Percentiles rank a stretch among this genome's conserved stretches.
Conservation (phyloP, 2,888 invertebrate species). For the Xylocampa areola region DNA sequence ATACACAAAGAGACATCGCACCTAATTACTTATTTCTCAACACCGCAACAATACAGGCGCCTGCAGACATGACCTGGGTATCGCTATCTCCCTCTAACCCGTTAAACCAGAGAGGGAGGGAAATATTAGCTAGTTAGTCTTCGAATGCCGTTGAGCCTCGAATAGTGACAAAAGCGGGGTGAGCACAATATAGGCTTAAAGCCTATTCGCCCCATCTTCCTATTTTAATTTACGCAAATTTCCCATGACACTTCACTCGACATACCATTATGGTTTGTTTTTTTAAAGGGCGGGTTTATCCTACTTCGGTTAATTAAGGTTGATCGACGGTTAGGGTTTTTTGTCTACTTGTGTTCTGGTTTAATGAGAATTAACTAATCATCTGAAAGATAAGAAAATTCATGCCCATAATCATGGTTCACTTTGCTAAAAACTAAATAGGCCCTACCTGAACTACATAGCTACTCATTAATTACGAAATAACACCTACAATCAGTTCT, state of each 20-base stretch:
- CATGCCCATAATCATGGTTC: too few relatives aligned
- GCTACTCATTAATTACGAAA: too few relatives aligned
- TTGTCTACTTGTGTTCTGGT: neutral
- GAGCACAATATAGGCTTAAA: constrained; percentile 79
- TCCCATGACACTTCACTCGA: constrained; percentile 89
- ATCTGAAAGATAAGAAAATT: too few relatives aligned
- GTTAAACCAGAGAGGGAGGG: constrained; percentile 44
- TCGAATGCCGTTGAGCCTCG: constrained; percentile 70
- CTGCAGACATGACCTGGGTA: constrained; percentile 75
- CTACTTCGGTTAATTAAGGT: constrained; percentile 34
- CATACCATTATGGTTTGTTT: constrained; percentile 74
- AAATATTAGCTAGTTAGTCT: constrained; percentile 81
- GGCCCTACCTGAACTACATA: too few relatives aligned
- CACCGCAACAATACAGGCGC: constrained; percentile 76
- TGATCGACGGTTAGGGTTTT: constrained; percentile 36
- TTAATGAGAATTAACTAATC: too few relatives aligned
- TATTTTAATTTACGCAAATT: constrained; percentile 90
- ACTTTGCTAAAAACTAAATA: too few relatives aligned
- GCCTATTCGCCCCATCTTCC: constrained; percentile 88
- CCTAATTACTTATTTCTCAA: constrained; percentile 86
- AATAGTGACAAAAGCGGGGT: constrained; percentile 79
- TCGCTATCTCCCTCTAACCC: constrained; percentile 47
- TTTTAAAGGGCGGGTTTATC: constrained; percentile 60
- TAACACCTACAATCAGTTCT: too few relatives aligned
- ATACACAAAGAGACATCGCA: constrained; percentile 71